A percentile compares a stretch with the other conserved stretches of the same genome.
phyloP scores from a whole-genome alignment of 2,797 vertebrate genomes.

The Chanos chanos region DNA sequence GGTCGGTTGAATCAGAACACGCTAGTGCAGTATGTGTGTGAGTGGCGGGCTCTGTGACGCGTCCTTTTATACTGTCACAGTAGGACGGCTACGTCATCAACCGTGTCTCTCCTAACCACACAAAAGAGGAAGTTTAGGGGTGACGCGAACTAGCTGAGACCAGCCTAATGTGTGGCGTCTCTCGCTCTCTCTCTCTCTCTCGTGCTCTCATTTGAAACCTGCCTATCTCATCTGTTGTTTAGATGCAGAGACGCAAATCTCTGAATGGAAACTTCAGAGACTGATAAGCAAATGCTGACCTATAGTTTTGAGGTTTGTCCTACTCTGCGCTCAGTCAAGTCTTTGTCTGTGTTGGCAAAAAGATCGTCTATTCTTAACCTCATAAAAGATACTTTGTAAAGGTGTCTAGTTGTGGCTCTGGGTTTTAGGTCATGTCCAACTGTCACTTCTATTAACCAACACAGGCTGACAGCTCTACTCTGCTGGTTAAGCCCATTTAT shows the following conservation, averaged over 20 bases:
- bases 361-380: neutral
- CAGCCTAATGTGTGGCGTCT: conserved; percentile 8
- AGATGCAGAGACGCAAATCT: conserved; percentile 66
- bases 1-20: no score
- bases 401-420: no score
- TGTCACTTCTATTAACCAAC: no score
- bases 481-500: no score
- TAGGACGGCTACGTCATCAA: conserved; percentile 45
- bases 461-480: no score
- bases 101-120: conserved; percentile 56
- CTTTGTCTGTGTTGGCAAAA: conserved; percentile 11
- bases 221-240: conserved; percentile 33
- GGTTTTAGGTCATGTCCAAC: no score
- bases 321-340: conserved; percentile 13
- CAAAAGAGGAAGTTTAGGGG: conserved; percentile 67
- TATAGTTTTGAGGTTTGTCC: conserved; percentile 23
- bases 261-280: conserved; percentile 53
- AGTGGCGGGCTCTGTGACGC: conserved; percentile 20
- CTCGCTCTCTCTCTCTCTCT: conserved; percentile 22
- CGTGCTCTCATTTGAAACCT: conserved; percentile 31
- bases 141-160: conserved; percentile 55
- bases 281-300: conserved; percentile 65
- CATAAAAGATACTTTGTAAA: neutral
- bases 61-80: conserved; percentile 26
- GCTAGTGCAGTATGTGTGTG: conserved; percentile 12